Percentiles rank a stretch among this genome's conserved stretches.
Conservation (phyloP, 2,797 vertebrate species). For the Labroides dimidiatus region DNA sequence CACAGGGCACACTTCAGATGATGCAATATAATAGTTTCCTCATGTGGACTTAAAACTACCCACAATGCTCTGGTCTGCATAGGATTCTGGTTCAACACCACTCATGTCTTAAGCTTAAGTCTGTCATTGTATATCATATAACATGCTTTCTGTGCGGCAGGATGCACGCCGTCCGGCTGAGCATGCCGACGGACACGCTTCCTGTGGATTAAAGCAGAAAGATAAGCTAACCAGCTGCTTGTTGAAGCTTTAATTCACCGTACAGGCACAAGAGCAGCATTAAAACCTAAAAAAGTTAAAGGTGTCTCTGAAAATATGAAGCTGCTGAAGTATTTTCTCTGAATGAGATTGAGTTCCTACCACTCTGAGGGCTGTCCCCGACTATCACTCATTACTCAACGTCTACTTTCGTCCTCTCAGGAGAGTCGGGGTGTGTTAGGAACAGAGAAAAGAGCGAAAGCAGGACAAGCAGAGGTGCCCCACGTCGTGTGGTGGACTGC, state of each 20-base stretch:
- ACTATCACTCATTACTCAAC: background rate
- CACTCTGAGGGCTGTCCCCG: background rate
- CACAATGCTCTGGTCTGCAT: background rate
- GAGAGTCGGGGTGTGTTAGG: background rate
- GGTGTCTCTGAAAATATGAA: too few relatives aligned
- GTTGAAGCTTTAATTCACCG: too few relatives aligned
- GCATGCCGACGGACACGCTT: too few relatives aligned
- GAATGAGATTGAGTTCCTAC: background rate
- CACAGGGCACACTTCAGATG: constrained; percentile 14
- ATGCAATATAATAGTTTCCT: constrained; percentile 39
- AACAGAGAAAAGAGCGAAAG: background rate
- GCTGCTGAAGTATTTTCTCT: too few relatives aligned
- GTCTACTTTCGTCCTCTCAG: background rate
- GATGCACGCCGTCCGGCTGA: too few relatives aligned
- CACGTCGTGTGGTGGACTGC: background rate
- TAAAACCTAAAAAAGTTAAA: too few relatives aligned
- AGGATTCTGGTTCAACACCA: background rate
- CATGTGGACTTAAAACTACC: constrained; percentile 3
- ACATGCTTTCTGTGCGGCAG: too few relatives aligned
- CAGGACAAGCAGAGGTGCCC: constrained; percentile 1
- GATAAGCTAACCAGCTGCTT: too few relatives aligned
- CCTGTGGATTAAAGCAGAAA: too few relatives aligned
- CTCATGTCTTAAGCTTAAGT: background rate
- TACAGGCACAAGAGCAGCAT: too few relatives aligned
- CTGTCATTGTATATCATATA: too few relatives aligned